These are phyloP conservation scores for Sialia sialis DNA, from an alignment of 2,113 vertebrate genomes.

Conservation along the genomic window DNA sequence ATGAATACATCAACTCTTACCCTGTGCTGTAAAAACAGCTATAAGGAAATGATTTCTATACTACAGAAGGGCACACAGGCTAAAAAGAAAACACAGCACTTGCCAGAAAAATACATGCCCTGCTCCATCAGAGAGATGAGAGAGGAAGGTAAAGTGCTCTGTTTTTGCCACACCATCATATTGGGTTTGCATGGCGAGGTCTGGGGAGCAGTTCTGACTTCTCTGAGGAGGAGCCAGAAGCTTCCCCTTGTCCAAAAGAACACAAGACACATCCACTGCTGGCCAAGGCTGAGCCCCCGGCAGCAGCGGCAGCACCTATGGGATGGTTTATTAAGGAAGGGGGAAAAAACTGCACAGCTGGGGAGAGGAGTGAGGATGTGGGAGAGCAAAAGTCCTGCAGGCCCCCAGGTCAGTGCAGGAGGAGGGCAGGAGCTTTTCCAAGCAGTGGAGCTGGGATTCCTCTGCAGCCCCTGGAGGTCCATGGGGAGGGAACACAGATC, in stretches of 20 bases:
- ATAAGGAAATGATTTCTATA: background rate
- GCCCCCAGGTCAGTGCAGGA: background rate
- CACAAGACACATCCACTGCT: background rate
- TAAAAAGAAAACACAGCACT: slow-evolving; percentile 33
- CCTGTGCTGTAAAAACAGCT: slow-evolving; percentile 15
- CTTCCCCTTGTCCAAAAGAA: background rate
- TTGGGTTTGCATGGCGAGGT: background rate
- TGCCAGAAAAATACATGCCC: slow-evolving; percentile 23
- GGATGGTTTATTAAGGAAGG: background rate
- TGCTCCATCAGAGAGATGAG: background rate
- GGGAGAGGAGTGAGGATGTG: background rate
- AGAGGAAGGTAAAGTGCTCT: background rate
- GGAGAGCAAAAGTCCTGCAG: background rate
- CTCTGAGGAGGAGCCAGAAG: background rate
- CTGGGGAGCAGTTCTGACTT: background rate
- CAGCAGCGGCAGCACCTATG: background rate
- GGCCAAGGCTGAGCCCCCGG: background rate
- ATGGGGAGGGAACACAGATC: background rate
- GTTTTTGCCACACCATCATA: rapidly evolving
- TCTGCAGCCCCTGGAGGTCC: background rate
- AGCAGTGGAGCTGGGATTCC: too few relatives aligned
- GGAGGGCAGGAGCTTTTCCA: background rate
- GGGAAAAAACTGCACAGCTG: background rate
- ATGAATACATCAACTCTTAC: slow-evolving; percentile 27
- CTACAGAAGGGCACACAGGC: background rate